Conservation (phyloP, 2,888 invertebrate species). For the Lamellibrachia columna region DNA sequence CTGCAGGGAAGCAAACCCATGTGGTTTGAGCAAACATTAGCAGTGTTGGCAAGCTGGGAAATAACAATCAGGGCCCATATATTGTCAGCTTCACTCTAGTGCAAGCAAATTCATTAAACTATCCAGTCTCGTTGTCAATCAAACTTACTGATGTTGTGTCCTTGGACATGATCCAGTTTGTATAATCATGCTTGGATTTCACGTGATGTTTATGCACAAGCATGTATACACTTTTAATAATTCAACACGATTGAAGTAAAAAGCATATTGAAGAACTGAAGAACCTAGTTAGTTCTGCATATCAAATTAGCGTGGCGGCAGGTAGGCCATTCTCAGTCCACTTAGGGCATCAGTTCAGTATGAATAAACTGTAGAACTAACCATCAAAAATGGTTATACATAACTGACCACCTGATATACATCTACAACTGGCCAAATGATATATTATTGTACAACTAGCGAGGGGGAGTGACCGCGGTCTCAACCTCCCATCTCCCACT, state of each 20-base stretch:
- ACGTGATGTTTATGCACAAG: background rate
- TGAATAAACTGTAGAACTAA: background rate
- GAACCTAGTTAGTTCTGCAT: background rate
- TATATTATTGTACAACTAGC: too few species aligned
- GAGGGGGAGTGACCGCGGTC: too few species aligned
- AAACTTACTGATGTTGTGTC: too few species aligned
- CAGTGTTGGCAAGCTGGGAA: background rate
- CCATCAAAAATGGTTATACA: background rate
- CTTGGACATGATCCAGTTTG: background rate
- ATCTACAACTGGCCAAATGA: background rate
- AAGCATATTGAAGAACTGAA: background rate
- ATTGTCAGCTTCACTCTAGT: too few species aligned
- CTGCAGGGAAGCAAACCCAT: background rate
- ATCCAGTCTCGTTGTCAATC: too few species aligned
- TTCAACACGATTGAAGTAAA: background rate
- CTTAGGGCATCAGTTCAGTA: background rate
- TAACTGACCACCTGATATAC: background rate
- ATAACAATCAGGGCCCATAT: too few species aligned
- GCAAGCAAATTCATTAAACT: too few species aligned
- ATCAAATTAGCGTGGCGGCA: background rate
- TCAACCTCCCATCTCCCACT: too few species aligned
- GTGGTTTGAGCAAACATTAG: background rate
- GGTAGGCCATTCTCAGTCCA: background rate
- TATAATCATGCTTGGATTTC: background rate
- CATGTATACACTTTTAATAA: background rate